These are phyloP conservation scores for Drosophila ezoana DNA, from an alignment of 2,888 invertebrate species.

Conservation along the genomic window DNA sequence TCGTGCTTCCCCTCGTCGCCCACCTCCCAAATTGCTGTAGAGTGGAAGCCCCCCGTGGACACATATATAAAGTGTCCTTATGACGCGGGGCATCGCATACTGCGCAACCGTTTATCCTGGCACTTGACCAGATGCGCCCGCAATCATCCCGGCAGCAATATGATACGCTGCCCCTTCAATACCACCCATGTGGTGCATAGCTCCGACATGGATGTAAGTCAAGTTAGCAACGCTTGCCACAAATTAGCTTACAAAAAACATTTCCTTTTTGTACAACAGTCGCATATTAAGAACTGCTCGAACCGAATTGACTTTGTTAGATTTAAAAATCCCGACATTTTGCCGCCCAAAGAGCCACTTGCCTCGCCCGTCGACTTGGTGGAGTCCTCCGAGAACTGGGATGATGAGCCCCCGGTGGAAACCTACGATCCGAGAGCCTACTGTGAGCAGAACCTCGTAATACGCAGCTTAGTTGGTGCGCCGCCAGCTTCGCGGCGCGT, in stretches of 20 bases:
- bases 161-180: conserved; percentile 10
- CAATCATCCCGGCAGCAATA: background rate
- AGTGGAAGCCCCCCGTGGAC: background rate
- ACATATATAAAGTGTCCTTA: conserved; percentile 3
- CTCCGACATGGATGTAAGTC: conserved; percentile 4
- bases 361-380: background rate
- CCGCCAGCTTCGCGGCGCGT: background rate
- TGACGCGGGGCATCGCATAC: conserved; percentile 1
- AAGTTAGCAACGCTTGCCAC: background rate
- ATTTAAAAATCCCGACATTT: background rate
- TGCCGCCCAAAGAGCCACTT: background rate
- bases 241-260: too few species aligned
- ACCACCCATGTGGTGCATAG: background rate
- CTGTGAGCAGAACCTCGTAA: background rate
- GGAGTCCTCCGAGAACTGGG: conserved; percentile 18
- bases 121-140: conserved; percentile 16
- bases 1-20: background rate
- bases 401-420: conserved; percentile 3
- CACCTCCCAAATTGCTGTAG: background rate
- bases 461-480: background rate
- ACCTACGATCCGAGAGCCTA: conserved; percentile 6
- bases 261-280: background rate
- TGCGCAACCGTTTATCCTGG: background rate
- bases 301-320: background rate
- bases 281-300: background rate